Base-by-base conservation (phyloP, 2,113 vertebrate species). In the Uropsilus gracilis region DNA sequence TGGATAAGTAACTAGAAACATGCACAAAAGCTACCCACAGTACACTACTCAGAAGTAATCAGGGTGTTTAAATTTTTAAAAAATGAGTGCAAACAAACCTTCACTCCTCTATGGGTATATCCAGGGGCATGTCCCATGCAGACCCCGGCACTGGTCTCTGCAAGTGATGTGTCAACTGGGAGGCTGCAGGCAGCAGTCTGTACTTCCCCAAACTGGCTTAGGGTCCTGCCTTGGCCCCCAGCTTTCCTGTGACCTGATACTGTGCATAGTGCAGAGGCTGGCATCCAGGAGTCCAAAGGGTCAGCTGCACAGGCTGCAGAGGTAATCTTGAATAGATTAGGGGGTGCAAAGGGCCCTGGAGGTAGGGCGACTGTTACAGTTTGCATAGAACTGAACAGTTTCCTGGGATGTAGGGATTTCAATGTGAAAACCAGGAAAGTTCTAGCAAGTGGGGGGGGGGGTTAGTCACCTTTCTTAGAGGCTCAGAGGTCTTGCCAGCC, bases 1-100 rank as follows among this genome's bases (percentile, higher is more conserved):
- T 20, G 77, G 50, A 87, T 37, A 44, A 83, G 64, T 83, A 91
- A 96, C 87, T 64, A 86, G 86, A 92, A 57, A 84, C 39, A 83
- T 34, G 88, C n/a, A 75, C 86, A 69, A 55, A 72, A 95, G 75
- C 53, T 64, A 90, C 42, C 46, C 11, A 20, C 18, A 94, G n/a
- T 30, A 53, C 3, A 77, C 37, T 50, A 53, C 48, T 61, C 61
- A 50, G 55, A 63, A 93, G 32, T 48, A 66, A 89, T 37, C 30
- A 32, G 57, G 57, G 50, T 46, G 28, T 39, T 39, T 32, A 57
- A 17, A 28, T 32, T 59, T 89, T 84, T 12, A 90, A 92, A 83
- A 46, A 30, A 28, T 63, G 0, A 0, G 76, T n/a, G 13, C 24
- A 91, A 82, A 77, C 63, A 59, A 50, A 8, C n/a, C 77, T 46